Conservation (phyloP, 2,113 vertebrate species). For the Pachypanchax playfairii region DNA sequence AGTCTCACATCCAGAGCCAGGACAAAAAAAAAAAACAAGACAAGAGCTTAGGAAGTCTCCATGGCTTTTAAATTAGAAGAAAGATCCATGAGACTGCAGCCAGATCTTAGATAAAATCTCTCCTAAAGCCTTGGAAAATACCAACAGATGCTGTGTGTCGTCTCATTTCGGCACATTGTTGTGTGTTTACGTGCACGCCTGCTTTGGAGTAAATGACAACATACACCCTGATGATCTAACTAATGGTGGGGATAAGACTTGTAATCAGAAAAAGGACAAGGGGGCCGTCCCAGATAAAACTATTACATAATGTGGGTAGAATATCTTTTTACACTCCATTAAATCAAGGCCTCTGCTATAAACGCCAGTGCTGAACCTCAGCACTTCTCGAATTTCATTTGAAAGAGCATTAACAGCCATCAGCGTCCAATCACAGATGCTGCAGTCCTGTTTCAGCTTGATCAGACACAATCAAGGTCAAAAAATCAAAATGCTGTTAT, state of each 20-base stretch:
- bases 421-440: constrained; percentile 23
- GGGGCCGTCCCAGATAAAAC: constrained; percentile 51
- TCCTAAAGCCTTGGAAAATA: constrained; percentile 25
- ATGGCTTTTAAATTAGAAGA: neutral
- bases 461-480: neutral
- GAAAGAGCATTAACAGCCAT: constrained; percentile 37
- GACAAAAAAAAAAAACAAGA: neutral
- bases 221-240: constrained; percentile 36
- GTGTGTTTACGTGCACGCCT: constrained; percentile 17
- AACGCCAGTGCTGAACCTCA: constrained; percentile 45
- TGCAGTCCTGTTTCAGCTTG: neutral
- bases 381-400: constrained; percentile 50
- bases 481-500: neutral
- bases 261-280: constrained; percentile 1
- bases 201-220: constrained; percentile 23
- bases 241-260: constrained; percentile 7
- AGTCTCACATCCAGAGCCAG: neutral
- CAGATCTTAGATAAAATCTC: constrained; percentile 34
- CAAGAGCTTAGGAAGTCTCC: neutral
- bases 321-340: constrained; percentile 66
- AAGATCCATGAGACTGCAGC: constrained; percentile 6
- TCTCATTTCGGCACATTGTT: neutral
- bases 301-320: constrained; percentile 58
- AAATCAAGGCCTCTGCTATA: constrained; percentile 47
- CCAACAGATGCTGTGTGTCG: constrained; percentile 26